Evolutionary conservation across 2,888 invertebrate genomes (phyloP), one percentile per base, ranked within the genome.

Genomic region (Spicauda simplicius): DNA sequence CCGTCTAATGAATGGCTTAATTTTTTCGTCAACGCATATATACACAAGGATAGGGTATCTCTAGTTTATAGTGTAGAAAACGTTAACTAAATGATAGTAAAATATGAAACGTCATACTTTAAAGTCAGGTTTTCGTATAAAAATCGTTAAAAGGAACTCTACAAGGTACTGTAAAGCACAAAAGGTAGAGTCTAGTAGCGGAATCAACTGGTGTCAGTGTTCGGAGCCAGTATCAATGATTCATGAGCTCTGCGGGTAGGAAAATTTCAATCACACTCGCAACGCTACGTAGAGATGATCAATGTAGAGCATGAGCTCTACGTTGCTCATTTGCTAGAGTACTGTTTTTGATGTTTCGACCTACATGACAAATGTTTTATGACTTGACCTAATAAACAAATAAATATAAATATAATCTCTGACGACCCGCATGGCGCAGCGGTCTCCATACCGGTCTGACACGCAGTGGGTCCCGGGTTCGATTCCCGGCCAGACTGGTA

Each of bases 231-330:
- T 62, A 62, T 62, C 37, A 62, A 62, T 62, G 61, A 62, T 62
- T 62, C 61, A 62, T 62, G 61, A 63, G 62, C 61, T 65, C 45
- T 65, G 59, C 59, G 45, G 53, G 59, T 59, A 65, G 59, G 54
- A 54, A 65, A 59, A 65, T 65, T 65, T 65, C 65, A 59, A 65
- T 59, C 65, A 54, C 45, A 30, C 10, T 45, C 11, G 58, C 41
- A 59, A 37, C 54, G 19, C 20, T 58, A 58, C 65, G 53, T 48
- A 63, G 50, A 16, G 48, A 48, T 48, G 48, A 41, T 18, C 48
- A 20, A 20, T 41, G 58, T 65, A 59, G 65, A 45, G n/a, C 45
- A 11, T 16, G 16, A 30, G 18, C 25, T n/a, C n/a, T 25, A 0
- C n/a, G 1, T 55, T 55, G 20, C 30, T 30, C 14, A 16, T 5